A percentile compares a stretch with the other conserved stretches of the same genome.
Evolutionary conservation across 2,888 invertebrate genomes (phyloP).

Genomic region (Epirrhoe tristata): DNA sequence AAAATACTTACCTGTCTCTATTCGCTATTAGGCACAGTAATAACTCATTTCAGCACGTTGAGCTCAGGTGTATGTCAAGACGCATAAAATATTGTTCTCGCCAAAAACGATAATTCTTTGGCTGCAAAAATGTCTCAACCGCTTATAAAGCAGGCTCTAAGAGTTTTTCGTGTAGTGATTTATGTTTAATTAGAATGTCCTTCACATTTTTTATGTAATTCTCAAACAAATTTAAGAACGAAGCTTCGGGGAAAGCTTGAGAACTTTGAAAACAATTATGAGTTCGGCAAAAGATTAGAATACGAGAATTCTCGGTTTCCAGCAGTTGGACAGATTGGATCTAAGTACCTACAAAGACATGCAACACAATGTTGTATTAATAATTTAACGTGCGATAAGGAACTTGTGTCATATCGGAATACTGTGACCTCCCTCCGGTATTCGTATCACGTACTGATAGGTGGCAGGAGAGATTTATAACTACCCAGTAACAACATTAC

Average conservation of each 20-base stretch:
- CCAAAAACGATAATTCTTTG: slow-evolving; percentile 76
- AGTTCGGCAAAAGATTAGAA: slow-evolving; percentile 52
- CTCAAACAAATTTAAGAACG: slow-evolving; percentile 63
- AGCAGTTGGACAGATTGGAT: slow-evolving; percentile 37
- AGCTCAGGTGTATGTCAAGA: slow-evolving; percentile 72
- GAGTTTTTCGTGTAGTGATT: slow-evolving; percentile 73
- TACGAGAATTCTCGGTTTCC: slow-evolving; percentile 47
- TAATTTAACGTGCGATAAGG: slow-evolving; percentile 54
- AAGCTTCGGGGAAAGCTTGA: slow-evolving; percentile 49
- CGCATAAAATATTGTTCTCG: slow-evolving; percentile 76
- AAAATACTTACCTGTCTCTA: slow-evolving; percentile 12
- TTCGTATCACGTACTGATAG: slow-evolving; percentile 55
- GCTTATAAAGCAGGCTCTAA: slow-evolving; percentile 62
- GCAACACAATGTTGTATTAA: slow-evolving; percentile 45
- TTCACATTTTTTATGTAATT: slow-evolving; percentile 68
- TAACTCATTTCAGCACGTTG: slow-evolving; percentile 70
- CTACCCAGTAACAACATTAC: slow-evolving; percentile 34
- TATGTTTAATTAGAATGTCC: slow-evolving; percentile 78
- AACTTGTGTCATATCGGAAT: slow-evolving; percentile 51
- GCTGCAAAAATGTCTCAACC: slow-evolving; percentile 70
- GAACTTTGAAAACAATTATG: slow-evolving; percentile 62
- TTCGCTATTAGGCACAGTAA: slow-evolving; percentile 50
- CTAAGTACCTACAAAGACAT: slow-evolving; percentile 41
- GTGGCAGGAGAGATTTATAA: slow-evolving; percentile 57
- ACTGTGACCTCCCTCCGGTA: slow-evolving; percentile 60